Conservation (phyloP, 1,140 invertebrate genomes). For the Lordiphosa clarofinis region DNA sequence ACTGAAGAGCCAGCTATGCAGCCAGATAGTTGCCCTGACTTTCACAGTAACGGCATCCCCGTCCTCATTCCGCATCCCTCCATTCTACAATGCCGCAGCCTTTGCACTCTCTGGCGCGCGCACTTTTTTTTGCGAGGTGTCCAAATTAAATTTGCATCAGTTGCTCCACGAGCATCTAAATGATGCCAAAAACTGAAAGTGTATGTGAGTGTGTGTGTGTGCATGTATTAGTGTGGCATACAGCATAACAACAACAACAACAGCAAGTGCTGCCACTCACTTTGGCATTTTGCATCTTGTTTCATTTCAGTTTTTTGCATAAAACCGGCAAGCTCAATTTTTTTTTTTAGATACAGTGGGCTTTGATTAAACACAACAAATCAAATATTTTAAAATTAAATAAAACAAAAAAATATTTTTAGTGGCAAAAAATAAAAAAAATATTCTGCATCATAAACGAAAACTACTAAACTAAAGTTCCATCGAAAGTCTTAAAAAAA, state of each 20-base stretch:
- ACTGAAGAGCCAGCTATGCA: constrained; percentile 63
- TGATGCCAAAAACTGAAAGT: constrained; percentile 65
- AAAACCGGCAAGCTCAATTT: constrained; percentile 7
- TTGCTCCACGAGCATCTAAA: constrained; percentile 73
- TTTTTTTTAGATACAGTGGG: constrained; percentile 22
- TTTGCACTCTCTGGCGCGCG: constrained; percentile 18
- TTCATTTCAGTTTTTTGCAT: constrained; percentile 36
- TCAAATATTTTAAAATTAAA: too few relatives aligned
- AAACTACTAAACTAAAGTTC: too few relatives aligned
- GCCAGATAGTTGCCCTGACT: constrained; percentile 32
- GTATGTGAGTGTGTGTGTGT: constrained; percentile 16
- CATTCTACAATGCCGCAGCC: neutral
- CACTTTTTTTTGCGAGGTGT: constrained; percentile 64
- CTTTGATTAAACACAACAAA: constrained; percentile 4
- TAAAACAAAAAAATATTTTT: too few relatives aligned
- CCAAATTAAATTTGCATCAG: constrained; percentile 76
- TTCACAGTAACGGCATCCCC: neutral
- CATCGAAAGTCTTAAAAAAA: too few relatives aligned
- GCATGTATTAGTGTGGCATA: constrained; percentile 28
- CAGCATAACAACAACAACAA: constrained; percentile 32
- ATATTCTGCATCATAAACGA: too few relatives aligned
- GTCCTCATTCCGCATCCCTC: too few relatives aligned
- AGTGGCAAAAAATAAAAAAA: too few relatives aligned
- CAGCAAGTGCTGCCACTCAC: constrained; percentile 47
- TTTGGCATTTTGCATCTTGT: constrained; percentile 57